Conservation (phyloP, 2,113 vertebrate species). For the Phylloscopus whistleri region DNA sequence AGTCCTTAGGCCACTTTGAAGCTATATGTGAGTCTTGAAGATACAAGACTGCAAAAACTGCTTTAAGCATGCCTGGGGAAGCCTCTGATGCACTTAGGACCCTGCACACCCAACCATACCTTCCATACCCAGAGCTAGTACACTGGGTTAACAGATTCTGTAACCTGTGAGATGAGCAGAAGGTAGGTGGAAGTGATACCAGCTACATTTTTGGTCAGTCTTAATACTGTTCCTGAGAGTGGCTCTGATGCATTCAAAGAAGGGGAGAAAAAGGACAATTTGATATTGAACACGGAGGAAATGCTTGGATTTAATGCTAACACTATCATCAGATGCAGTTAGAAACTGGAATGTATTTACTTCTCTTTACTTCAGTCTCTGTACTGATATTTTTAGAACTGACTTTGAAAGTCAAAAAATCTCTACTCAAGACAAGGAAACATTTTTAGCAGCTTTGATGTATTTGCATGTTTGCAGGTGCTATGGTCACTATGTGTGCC, state of each 20-base stretch:
- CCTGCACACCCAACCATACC: accelerated
- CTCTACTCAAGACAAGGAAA: neutral
- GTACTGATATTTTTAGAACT: neutral
- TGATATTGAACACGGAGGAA: neutral
- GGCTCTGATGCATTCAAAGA: neutral
- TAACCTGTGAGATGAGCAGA: neutral
- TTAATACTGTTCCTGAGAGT: neutral
- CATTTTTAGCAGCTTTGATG: neutral
- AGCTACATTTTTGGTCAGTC: neutral
- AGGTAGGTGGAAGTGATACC: neutral
- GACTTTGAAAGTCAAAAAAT: neutral
- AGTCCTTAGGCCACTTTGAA: neutral
- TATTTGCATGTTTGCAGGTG: neutral
- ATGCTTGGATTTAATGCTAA: neutral
- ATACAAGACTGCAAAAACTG: neutral
- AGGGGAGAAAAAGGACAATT: accelerated
- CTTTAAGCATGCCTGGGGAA: neutral
- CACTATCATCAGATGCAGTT: neutral
- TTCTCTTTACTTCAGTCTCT: neutral
- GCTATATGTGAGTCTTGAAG: neutral
- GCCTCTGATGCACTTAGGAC: neutral
- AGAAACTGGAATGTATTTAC: neutral
- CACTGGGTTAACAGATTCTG: accelerated
- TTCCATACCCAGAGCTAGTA: neutral
- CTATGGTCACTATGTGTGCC: neutral